Percentiles rank a stretch among this genome's conserved stretches.
phyloP scores from a whole-genome alignment of 2,797 vertebrate species.

The Smutsia temminckii region DNA sequence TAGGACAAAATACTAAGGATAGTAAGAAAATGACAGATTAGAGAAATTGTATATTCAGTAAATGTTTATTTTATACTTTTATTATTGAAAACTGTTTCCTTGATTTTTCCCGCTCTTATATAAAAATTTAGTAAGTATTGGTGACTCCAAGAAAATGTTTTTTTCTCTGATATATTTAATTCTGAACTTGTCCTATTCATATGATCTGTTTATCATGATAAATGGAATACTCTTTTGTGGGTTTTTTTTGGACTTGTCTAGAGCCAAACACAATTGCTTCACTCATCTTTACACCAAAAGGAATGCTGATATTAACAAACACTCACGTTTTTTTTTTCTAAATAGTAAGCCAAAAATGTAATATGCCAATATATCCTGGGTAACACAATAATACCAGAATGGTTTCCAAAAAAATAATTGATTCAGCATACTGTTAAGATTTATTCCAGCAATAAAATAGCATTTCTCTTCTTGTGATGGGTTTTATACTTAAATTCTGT shows the following conservation, averaged over 20 bases:
- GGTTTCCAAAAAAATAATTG: constrained; percentile 32
- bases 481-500: constrained; percentile 11
- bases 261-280: background rate
- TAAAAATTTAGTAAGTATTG: background rate
- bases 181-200: background rate
- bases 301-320: constrained; percentile 35
- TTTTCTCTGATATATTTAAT: background rate
- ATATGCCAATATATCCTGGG: background rate
- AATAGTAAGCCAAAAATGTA: background rate
- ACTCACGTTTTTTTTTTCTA: background rate
- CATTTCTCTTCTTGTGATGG: background rate
- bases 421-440: constrained; percentile 35
- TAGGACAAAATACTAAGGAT: background rate
- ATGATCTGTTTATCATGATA: background rate
- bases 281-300: constrained; percentile 1
- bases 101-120: background rate
- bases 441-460: constrained; percentile 33
- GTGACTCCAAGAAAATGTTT: background rate
- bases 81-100: background rate
- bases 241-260: background rate
- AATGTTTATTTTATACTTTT: constrained; percentile 16
- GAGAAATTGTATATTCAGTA: background rate
- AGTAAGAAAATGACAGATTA: background rate
- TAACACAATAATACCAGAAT: background rate
- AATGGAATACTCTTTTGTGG: background rate